These are phyloP conservation scores for Silurus glanis DNA, from an alignment of 2,113 vertebrate species.

Conservation along the genomic window DNA sequence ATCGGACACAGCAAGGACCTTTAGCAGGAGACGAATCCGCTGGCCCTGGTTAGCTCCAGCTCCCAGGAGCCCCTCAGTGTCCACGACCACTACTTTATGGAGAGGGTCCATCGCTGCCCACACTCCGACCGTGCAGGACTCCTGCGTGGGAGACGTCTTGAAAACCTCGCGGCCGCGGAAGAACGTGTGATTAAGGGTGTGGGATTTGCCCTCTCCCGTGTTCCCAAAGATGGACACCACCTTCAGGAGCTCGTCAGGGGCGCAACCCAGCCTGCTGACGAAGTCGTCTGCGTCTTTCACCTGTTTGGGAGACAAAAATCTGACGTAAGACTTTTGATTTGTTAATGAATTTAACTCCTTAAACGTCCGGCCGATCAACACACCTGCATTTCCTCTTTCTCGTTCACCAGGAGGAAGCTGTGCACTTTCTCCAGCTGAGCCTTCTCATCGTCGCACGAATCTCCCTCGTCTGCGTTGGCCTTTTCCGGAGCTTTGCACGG, in stretches of 20 bases:
- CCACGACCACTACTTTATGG: conserved; percentile 88
- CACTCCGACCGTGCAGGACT: conserved; percentile 96
- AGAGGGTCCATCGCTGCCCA: conserved; percentile 96
- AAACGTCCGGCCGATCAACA: background rate
- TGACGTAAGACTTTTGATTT: background rate
- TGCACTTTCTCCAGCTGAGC: conserved; percentile 85
- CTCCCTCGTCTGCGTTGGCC: conserved; percentile 71
- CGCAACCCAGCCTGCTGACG: conserved; percentile 85
- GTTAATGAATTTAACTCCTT: background rate
- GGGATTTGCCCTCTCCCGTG: conserved; percentile 97
- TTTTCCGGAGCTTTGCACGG: conserved; percentile 63
- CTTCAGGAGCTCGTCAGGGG: conserved; percentile 90
- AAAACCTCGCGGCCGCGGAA: conserved; percentile 96
- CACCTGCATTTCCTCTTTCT: conserved; percentile 95
- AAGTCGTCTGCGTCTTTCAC: conserved; percentile 90
- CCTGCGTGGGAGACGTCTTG: conserved; percentile 93
- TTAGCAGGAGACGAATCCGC: conserved; percentile 92
- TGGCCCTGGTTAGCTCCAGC: conserved; percentile 93
- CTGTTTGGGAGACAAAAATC: conserved; percentile 62
- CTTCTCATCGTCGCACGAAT: conserved; percentile 73
- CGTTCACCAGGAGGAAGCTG: conserved; percentile 95
- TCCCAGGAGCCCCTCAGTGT: conserved; percentile 94
- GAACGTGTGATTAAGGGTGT: conserved; percentile 97
- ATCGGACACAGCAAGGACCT: conserved; percentile 94
- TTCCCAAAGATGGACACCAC: conserved; percentile 99